Conservation (phyloP, 2,797 vertebrate species). For the Pteronotus mesoamericanus region DNA sequence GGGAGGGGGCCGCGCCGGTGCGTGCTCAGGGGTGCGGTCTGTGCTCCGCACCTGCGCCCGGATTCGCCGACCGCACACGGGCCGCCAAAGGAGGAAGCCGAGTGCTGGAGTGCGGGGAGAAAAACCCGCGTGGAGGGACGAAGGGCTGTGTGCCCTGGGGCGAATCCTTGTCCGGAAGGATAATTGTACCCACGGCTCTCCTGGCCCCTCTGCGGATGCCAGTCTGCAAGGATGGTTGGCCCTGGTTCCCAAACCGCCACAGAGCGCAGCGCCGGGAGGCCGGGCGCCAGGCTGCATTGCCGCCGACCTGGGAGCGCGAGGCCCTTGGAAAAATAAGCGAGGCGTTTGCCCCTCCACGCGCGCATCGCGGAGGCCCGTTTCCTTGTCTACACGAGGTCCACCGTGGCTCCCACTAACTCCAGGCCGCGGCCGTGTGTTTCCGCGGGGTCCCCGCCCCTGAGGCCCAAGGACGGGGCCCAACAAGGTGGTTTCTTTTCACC, state of each 20-base stretch:
- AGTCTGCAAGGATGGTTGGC: fast-evolving
- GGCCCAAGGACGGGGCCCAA: neutral
- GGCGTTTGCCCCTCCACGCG: fast-evolving
- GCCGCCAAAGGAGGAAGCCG: neutral
- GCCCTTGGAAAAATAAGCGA: fast-evolving
- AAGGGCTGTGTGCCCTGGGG: neutral
- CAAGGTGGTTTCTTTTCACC: neutral
- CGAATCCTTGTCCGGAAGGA: neutral
- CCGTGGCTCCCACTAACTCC: neutral
- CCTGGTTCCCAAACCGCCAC: fast-evolving
- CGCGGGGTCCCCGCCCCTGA: neutral
- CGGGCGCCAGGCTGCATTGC: neutral
- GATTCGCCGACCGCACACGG: fast-evolving
- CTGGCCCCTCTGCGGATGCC: fast-evolving
- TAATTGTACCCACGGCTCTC: neutral
- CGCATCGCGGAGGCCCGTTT: neutral
- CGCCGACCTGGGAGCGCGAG: fast-evolving
- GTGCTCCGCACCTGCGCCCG: neutral
- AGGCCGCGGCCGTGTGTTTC: fast-evolving
- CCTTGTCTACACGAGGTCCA: fast-evolving
- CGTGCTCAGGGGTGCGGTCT: neutral
- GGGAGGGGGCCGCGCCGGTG: neutral
- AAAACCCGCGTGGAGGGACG: neutral
- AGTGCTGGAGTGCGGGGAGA: neutral
- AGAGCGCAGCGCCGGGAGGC: fast-evolving